Evolutionary conservation across 1,140 invertebrate genomes (phyloP).

Genomic region (Dolichoris vasculosae): DNA sequence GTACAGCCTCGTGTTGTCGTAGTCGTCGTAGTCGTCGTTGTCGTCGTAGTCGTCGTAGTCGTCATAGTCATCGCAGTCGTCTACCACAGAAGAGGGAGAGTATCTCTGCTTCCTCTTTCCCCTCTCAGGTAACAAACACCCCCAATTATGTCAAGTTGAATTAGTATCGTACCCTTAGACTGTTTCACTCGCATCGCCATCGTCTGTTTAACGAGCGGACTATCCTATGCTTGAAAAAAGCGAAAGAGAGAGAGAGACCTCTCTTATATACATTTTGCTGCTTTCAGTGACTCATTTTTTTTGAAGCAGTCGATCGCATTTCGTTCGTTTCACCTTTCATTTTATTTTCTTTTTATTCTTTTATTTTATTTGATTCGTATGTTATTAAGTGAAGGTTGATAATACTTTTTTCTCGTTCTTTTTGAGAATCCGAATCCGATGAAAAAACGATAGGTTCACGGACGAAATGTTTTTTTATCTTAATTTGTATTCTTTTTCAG

Average conservation of each 20-base stretch:
- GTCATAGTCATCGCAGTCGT: too few relatives aligned
- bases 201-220: conserved; percentile 24
- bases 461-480: not conserved
- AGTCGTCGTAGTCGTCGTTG: not conserved
- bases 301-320: conserved; percentile 29
- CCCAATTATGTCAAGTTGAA: conserved; percentile 74
- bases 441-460: not conserved
- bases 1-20: conserved; percentile 53
- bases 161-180: conserved; percentile 65
- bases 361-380: conserved; percentile 26
- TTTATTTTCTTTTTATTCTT: not conserved
- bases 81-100: conserved; percentile 56
- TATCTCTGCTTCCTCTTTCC: not conserved
- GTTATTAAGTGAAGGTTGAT: not conserved
- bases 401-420: not conserved
- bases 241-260: not conserved
- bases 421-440: not conserved
- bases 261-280: not conserved
- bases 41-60: not conserved
- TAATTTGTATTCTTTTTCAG: conserved; percentile 9
- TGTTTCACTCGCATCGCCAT: conserved; percentile 25
- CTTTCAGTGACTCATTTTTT: conserved; percentile 24
- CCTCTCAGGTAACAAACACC: conserved; percentile 70
- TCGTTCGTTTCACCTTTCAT: conserved; percentile 12
- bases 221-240: not conserved